Conservation (phyloP, 2,113 vertebrate genomes). For the Nannobrachium achirus region DNA sequence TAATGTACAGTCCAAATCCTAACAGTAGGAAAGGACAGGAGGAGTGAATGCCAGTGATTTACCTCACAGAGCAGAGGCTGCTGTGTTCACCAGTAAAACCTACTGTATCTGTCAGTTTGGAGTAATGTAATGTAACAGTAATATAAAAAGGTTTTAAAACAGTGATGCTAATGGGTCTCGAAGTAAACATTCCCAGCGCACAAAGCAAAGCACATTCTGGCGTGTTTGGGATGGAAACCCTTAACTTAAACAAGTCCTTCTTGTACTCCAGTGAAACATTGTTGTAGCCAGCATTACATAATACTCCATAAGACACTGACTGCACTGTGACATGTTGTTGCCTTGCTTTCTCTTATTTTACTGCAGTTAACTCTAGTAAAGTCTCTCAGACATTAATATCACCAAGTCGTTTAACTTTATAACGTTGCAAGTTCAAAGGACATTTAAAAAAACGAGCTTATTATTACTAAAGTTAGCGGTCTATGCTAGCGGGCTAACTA, state of each 20-base stretch:
- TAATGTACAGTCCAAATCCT: too few relatives aligned
- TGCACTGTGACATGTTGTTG: background rate
- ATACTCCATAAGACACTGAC: conserved; percentile 23
- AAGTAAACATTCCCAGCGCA: background rate
- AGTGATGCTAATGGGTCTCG: background rate
- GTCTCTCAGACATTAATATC: too few relatives aligned
- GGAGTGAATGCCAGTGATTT: conserved; percentile 45
- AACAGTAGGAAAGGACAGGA: background rate
- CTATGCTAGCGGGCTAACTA: background rate
- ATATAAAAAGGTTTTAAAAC: background rate
- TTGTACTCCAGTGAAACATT: conserved; percentile 12
- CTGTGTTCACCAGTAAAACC: too few relatives aligned
- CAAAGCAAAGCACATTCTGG: background rate
- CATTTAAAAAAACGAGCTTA: too few relatives aligned
- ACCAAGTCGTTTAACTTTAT: too few relatives aligned
- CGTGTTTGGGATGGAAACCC: too few relatives aligned
- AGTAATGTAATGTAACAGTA: background rate
- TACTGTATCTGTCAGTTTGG: background rate
- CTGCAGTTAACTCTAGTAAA: too few relatives aligned
- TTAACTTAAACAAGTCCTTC: too few relatives aligned
- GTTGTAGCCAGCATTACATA: conserved; percentile 45
- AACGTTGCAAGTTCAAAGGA: background rate
- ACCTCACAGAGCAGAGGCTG: background rate
- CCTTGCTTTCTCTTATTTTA: too few relatives aligned
- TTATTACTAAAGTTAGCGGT: conserved; percentile 14